Evolutionary conservation across 2,113 vertebrate genomes (phyloP).

Genomic region (Thermophis baileyi): DNA sequence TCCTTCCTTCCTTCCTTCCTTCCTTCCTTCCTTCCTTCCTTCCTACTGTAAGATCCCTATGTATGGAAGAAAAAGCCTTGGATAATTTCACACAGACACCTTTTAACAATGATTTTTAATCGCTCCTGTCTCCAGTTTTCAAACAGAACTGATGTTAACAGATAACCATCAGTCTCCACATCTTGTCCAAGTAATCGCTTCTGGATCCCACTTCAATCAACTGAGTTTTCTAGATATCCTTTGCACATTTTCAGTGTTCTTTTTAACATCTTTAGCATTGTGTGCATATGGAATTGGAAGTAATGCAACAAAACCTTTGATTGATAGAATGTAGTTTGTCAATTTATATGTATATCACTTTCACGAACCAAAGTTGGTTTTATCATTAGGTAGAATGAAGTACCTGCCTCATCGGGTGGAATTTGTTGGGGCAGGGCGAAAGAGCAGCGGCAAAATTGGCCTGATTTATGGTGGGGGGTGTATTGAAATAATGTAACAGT

Average conservation of each 20-base stretch:
- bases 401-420: not conserved
- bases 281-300: not conserved
- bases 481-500: not conserved
- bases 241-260: conserved; percentile 34
- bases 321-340: not conserved
- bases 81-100: not conserved
- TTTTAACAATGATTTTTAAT: not conserved
- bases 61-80: not conserved
- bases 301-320: not conserved
- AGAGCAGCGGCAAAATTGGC: not conserved
- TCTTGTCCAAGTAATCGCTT: not conserved
- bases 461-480: not conserved
- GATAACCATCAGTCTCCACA: not conserved
- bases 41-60: not conserved
- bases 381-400: not conserved
- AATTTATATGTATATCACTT: not conserved
- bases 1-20: not conserved
- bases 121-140: not conserved
- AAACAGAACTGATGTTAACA: not conserved
- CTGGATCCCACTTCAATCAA: not conserved
- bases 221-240: not conserved
- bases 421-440: not conserved
- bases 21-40: too few species aligned
- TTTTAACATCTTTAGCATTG: not conserved
- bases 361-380: not conserved